phyloP scores from a whole-genome alignment of 2,113 vertebrate genomes.

The Dascyllus trimaculatus region DNA sequence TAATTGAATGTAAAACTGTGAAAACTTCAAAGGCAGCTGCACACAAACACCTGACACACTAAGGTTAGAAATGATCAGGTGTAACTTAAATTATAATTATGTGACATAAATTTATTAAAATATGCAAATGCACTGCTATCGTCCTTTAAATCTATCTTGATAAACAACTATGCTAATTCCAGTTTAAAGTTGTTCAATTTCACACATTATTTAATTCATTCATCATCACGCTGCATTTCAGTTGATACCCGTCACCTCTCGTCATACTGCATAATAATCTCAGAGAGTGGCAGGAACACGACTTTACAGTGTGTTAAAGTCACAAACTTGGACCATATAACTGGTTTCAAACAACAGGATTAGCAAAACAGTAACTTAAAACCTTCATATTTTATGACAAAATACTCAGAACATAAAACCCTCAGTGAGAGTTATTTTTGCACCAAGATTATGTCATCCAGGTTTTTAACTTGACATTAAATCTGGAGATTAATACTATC shows the following conservation, averaged over 20 bases:
- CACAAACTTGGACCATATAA: not conserved
- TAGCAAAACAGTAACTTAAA: too few species aligned
- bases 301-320: not conserved
- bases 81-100: slow-evolving; percentile 2
- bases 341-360: not conserved
- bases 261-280: slow-evolving; percentile 23
- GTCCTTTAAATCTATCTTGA: slow-evolving; percentile 24
- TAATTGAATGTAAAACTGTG: not conserved
- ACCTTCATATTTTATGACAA: too few species aligned
- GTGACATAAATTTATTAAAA: slow-evolving; percentile 6
- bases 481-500: too few species aligned
- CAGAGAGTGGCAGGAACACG: not conserved
- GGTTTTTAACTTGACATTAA: too few species aligned
- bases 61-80: not conserved
- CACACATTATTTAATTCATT: slow-evolving; percentile 49
- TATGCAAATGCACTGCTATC: not conserved
- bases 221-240: slow-evolving; percentile 24
- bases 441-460: too few species aligned
- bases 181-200: slow-evolving; percentile 34
- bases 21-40: not conserved
- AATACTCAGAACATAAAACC: too few species aligned
- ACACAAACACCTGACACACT: not conserved
- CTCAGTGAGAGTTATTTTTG: too few species aligned
- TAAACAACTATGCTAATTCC: slow-evolving; percentile 20
- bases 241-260: slow-evolving; percentile 38